Conservation (phyloP, 2,797 vertebrate genomes). For the Adelosebastes latens region DNA sequence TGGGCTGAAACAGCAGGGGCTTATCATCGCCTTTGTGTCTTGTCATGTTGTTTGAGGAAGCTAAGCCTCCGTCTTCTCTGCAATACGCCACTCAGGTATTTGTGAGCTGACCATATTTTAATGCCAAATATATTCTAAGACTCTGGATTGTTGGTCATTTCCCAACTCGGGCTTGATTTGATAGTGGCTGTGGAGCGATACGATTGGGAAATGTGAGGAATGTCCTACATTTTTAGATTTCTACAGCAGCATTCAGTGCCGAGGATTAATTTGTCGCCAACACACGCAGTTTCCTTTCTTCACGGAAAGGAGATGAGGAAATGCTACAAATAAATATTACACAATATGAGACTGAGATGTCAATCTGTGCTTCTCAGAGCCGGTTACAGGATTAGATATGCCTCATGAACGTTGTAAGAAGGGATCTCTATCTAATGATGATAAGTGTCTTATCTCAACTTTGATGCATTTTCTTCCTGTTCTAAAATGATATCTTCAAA, state of each 20-base stretch:
- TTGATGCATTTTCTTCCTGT: background rate
- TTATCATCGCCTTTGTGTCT: constrained; percentile 76
- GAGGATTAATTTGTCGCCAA: constrained; percentile 38
- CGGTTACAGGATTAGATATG: constrained; percentile 8
- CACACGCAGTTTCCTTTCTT: constrained; percentile 29
- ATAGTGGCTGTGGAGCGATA: constrained; percentile 41
- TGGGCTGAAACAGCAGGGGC: constrained; percentile 74
- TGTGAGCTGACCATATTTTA: constrained; percentile 56
- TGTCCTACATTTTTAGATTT: constrained; percentile 60
- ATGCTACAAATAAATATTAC: constrained; percentile 32
- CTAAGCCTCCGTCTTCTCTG: constrained; percentile 70
- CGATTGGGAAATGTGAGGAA: constrained; percentile 56
- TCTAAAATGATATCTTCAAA: background rate
- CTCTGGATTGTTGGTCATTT: constrained; percentile 64
- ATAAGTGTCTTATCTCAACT: background rate
- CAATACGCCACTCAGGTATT: constrained; percentile 73
- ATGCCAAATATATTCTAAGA: constrained; percentile 64
- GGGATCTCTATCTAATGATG: constrained; percentile 1
- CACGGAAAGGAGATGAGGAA: constrained; percentile 27
- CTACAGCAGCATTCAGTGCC: constrained; percentile 22
- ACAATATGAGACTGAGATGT: constrained; percentile 20
- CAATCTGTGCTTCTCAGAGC: background rate
- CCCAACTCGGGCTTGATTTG: constrained; percentile 49
- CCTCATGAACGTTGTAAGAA: background rate
- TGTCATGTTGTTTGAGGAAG: constrained; percentile 73